Percentiles rank a stretch among this genome's conserved stretches.
phyloP scores from a whole-genome alignment of 2,888 invertebrate species.

The Siphlonurus alternatus region DNA sequence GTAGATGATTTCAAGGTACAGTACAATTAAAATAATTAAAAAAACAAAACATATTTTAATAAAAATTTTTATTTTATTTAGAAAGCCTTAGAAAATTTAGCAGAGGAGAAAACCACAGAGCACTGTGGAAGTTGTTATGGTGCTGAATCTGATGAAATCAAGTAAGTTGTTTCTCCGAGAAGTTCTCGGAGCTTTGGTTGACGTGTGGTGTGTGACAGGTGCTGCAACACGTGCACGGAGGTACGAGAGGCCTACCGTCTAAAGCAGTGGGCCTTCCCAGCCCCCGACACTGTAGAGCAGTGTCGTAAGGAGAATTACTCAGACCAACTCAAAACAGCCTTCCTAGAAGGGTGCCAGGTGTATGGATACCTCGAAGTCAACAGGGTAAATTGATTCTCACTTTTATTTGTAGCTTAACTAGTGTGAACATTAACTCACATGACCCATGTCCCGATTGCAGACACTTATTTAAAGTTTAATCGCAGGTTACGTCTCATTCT shows the following conservation, averaged over 20 bases:
- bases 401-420: neutral
- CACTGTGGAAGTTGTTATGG: constrained; percentile 94
- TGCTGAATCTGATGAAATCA: constrained; percentile 39
- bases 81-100: constrained; percentile 7
- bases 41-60: constrained; percentile 9
- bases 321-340: constrained; percentile 57
- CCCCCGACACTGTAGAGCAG: constrained; percentile 67
- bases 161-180: constrained; percentile 18
- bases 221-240: constrained; percentile 94
- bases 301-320: constrained; percentile 70
- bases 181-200: constrained; percentile 1
- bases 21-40: constrained; percentile 15
- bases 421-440: neutral
- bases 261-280: constrained; percentile 73
- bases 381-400: constrained; percentile 43
- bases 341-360: constrained; percentile 89
- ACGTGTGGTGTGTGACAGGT: constrained; percentile 47
- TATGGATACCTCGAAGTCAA: constrained; percentile 92
- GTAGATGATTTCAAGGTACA: constrained; percentile 13
- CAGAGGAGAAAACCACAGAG: constrained; percentile 12
- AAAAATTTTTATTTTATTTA: neutral
- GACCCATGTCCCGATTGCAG: neutral
- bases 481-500: no score
- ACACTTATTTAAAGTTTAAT: no score
- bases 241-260: constrained; percentile 82